Percentiles rank a stretch among this genome's conserved stretches.
Conservation (phyloP, 2,797 vertebrate species). For the Gymnothorax javanicus region DNA sequence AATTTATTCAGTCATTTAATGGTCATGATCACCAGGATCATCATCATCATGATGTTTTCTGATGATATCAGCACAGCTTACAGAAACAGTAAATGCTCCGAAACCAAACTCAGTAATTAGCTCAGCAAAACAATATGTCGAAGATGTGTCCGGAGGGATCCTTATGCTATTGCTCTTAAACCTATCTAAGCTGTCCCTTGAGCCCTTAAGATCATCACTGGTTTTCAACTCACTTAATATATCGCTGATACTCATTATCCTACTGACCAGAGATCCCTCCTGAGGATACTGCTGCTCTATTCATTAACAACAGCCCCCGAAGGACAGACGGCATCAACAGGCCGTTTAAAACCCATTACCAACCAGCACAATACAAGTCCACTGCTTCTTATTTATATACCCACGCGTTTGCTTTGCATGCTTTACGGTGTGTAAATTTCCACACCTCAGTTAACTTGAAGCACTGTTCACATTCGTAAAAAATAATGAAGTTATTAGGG, state of each 20-base stretch:
- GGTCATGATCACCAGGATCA: neutral
- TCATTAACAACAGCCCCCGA: slow-evolving; percentile 1
- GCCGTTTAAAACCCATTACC: slow-evolving; percentile 22
- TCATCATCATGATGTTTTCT: neutral
- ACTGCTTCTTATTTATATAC: slow-evolving; percentile 3
- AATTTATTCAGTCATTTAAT: neutral
- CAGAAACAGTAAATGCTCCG: neutral
- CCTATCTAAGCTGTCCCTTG: slow-evolving; percentile 6
- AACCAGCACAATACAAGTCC: neutral
- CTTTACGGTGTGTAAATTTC: neutral
- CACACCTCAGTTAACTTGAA: neutral
- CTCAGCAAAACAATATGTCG: slow-evolving; percentile 2
- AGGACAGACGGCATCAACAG: slow-evolving; percentile 13
- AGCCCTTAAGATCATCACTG: neutral
- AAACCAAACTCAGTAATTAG: neutral
- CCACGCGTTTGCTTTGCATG: neutral
- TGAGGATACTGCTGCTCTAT: slow-evolving; percentile 11
- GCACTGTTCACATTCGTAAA: neutral
- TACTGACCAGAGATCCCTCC: slow-evolving; percentile 3
- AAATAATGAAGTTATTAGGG: neutral
- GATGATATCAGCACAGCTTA: neutral
- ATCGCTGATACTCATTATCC: slow-evolving; percentile 15
- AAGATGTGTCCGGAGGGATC: neutral
- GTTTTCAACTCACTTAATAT: slow-evolving; percentile 15
- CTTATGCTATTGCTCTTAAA: slow-evolving; percentile 4